Evolutionary conservation across 2,113 vertebrate species (phyloP), one percentile per base, ranked within the genome.

Genomic region (Cochlearius cochlearius): DNA sequence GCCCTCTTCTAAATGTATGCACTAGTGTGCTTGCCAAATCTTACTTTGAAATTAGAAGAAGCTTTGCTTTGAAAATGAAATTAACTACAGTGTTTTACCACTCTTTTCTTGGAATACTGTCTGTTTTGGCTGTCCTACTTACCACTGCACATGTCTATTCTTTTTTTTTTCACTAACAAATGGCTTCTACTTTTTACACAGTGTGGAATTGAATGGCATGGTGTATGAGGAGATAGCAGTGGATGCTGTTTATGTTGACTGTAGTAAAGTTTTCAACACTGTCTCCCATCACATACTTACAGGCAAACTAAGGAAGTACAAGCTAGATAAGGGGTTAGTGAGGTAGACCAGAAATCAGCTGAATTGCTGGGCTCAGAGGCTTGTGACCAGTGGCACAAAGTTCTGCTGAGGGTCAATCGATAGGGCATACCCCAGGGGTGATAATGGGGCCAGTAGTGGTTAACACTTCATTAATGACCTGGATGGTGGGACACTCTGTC

Each of bases 311-410:
- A 74, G n/a, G 39, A 71, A 52, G 9, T 62, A 38, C 8, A 71
- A 16, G 15, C 19, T 66, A 23, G 32, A 15, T 49, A 38, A 34
- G 12, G 17, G 27, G 15, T 5, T 36, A 32, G 26, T 45, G 53
- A 62, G 8, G 10, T 39, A 41, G 58, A 62, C 7, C 30, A 80
- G 43, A 63, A 68, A 55, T 22, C 0, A 0, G 3, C 29, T 19
- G 12, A 29, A 2, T 26, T 75, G 30, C 52, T 60, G 16, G 14
- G 4, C 26, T 63, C 7, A 53, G 34, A 25, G 14, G 4, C 4
- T n/a, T 67, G 30, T 53, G 34, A 25, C 66, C 36, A 4, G 2
- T 62, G 41, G 21, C 29, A 43, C 3, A 6, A 60, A 52, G 17
- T 39, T 30, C 26, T n/a, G 3, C 19, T 76, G 11, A 4, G 7